Evolutionary conservation across 1,140 invertebrate species (phyloP), one percentile per base, ranked within the genome.

Genomic region (Dreissena rostriformis): DNA sequence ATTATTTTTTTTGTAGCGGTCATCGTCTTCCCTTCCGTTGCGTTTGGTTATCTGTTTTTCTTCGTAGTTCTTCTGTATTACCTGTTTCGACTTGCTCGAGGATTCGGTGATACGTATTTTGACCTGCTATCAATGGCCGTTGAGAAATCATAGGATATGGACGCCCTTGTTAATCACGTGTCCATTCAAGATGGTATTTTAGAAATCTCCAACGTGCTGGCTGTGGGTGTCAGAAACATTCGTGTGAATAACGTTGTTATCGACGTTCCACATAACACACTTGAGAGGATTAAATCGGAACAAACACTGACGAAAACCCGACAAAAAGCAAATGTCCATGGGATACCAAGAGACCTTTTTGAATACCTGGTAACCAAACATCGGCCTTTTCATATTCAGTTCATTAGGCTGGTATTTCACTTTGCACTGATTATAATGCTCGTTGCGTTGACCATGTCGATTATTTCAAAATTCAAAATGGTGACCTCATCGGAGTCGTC

Each of bases 31-130:
- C 80, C 80, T n/a, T 82, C 80, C 7, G 61, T 67, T 52, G 28
- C 80, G 7, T 82, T 82, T 53, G 71, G 80, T 12, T 74, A 73
- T 68, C 51, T 82, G 14, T 82, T 82, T 49, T 82, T 82, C 66
- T 65, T 57, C 8, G 61, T 73, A 11, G 71, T 74, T 26, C 55
- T 82, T 53, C 29, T 82, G 12, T 82, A 82, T 49, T 82, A 82
- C 61, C 14, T 82, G 6, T 29, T 82, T 15, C 70, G 51, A 17
- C 28, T 74, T 8, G 55, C 74, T 6, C 52, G 67, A 53, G 70
- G 65, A 17, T 67, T 82, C 53, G 71, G 80, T n/a, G 72, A 74
- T 52, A 28, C 14, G 5, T 82, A 82, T 67, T 52, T 82, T 8
- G 80, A 74, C 7, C 71, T 82, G 8, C 29, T 82, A n/a, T 66